Evolutionary conservation across 2,797 vertebrate genomes (phyloP).

Genomic region (Sebastes hubbsi): DNA sequence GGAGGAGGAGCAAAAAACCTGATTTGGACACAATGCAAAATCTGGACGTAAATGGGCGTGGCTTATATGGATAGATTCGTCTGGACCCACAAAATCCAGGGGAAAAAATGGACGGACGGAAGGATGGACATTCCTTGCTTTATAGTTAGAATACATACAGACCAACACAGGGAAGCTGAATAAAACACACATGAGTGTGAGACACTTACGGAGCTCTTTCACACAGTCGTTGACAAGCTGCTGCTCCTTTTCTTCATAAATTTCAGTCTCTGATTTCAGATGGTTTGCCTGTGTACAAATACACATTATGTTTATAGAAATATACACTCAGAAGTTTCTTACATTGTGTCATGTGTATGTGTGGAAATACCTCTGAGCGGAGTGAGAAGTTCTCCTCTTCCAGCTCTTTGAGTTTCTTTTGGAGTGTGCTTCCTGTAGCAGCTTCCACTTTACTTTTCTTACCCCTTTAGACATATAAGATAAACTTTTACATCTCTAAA

Average conservation of each 20-base stretch:
- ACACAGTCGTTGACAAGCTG: conserved; percentile 98
- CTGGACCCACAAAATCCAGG: too few relatives aligned
- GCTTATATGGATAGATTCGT: too few relatives aligned
- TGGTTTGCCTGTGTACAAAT: conserved; percentile 86
- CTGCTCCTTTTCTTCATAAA: conserved; percentile 96
- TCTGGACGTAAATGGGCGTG: too few relatives aligned
- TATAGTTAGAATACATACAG: background rate
- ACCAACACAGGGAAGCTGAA: background rate
- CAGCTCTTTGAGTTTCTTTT: conserved; percentile 94
- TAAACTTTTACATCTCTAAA: background rate
- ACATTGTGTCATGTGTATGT: background rate
- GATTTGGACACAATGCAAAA: too few relatives aligned
- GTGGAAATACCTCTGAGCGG: conserved; percentile 89
- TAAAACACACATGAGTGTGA: background rate
- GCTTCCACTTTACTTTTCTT: conserved; percentile 83
- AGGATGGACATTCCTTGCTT: too few relatives aligned
- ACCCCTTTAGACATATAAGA: conserved; percentile 39
- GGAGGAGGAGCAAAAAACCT: too few relatives aligned
- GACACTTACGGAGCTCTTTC: conserved; percentile 92
- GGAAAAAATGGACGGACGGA: too few relatives aligned
- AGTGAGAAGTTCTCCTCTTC: conserved; percentile 96
- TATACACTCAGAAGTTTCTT: background rate
- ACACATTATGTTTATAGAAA: background rate
- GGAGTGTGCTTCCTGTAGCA: conserved; percentile 87
- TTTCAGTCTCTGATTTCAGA: conserved; percentile 95